Evolutionary conservation across 2,113 vertebrate species (phyloP).

Genomic region (Crotophaga sulcirostris): DNA sequence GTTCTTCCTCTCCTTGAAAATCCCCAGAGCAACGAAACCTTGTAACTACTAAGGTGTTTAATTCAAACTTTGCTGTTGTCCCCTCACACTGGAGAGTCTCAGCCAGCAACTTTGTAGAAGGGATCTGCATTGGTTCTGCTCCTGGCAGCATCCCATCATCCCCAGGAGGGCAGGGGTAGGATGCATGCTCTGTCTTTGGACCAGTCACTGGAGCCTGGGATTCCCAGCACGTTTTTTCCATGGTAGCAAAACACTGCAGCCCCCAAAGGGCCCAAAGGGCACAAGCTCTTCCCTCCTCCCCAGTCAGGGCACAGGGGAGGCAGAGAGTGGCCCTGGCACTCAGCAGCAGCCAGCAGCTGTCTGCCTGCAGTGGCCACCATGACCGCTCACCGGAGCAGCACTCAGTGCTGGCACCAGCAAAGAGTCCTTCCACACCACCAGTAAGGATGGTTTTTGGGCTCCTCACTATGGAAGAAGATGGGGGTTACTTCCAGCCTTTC

Average conservation of each 20-base stretch:
- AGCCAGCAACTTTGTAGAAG: accelerated
- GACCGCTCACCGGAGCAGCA: no score
- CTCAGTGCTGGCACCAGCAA: no score
- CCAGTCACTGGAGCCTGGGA: background rate
- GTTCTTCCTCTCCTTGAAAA: background rate
- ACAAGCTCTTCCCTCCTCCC: accelerated
- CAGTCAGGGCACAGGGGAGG: background rate
- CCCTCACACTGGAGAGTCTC: background rate
- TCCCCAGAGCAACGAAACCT: background rate
- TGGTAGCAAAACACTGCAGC: accelerated
- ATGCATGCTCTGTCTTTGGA: no score
- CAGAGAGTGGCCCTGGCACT: no score
- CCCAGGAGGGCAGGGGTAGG: accelerated
- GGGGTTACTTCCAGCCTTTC: background rate
- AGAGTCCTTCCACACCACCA: background rate
- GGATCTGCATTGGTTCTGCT: background rate
- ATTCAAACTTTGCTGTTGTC: background rate
- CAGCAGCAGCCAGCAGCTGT: no score
- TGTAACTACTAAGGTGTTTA: accelerated
- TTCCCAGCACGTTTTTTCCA: background rate
- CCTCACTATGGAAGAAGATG: background rate
- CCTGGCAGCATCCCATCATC: background rate
- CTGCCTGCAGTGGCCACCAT: no score
- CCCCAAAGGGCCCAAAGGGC: no score
- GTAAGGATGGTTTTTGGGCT: background rate